Percentiles rank a stretch among this genome's conserved stretches.
These are phyloP conservation scores for Seriola aureovittata DNA, from an alignment of 2,113 vertebrate genomes.

Conservation along the genomic window DNA sequence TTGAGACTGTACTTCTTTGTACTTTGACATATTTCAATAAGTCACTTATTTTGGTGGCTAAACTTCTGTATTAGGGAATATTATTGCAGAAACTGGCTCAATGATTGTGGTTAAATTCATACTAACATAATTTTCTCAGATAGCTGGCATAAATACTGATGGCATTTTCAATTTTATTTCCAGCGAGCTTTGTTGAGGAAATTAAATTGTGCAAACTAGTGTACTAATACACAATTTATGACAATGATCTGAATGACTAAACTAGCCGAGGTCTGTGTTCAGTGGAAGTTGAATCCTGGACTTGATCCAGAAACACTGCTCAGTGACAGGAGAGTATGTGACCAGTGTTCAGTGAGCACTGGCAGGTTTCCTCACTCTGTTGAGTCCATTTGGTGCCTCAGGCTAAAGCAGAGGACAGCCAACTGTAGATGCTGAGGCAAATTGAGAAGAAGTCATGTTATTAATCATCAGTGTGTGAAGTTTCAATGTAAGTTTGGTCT, in stretches of 20 bases:
- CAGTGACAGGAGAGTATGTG: conserved; percentile 23
- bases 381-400: background rate
- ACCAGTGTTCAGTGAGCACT: background rate
- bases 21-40: too few species aligned
- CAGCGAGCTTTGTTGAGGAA: too few species aligned
- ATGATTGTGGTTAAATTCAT: too few species aligned
- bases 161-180: too few species aligned
- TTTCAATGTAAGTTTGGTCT: background rate
- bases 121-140: too few species aligned
- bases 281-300: conserved; percentile 13
- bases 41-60: too few species aligned
- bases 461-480: conserved; percentile 1
- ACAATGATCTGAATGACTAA: conserved; percentile 17
- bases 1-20: too few species aligned
- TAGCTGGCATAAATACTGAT: too few species aligned
- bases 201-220: too few species aligned
- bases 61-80: too few species aligned
- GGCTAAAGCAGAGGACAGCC: conserved; percentile 1
- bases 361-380: background rate
- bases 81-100: too few species aligned
- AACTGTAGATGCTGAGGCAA: background rate
- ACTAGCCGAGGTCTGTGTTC: conserved; percentile 12
- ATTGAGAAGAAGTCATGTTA: conserved; percentile 1
- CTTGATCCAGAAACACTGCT: background rate
- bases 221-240: background rate